Evolutionary conservation across 2,888 invertebrate genomes (phyloP).

Genomic region (Xestoiulus laeticollis): DNA sequence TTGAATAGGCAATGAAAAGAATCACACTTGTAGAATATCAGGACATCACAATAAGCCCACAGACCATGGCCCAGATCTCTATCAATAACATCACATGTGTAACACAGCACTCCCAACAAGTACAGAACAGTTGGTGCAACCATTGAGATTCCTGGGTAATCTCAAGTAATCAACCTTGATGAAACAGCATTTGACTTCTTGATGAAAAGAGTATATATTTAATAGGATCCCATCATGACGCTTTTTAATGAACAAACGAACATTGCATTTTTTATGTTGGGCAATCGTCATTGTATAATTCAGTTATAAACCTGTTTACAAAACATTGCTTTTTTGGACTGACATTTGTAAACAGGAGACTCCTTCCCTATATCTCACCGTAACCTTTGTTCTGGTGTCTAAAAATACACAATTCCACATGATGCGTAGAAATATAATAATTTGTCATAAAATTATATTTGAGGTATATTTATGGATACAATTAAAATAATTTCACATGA

Average conservation of each 20-base stretch:
- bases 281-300: not conserved
- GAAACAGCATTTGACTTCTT: not conserved
- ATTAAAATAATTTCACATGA: too few relatives aligned
- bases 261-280: not conserved
- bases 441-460: too few relatives aligned
- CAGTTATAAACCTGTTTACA: not conserved
- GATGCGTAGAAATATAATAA: too few relatives aligned
- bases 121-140: not conserved
- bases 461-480: too few relatives aligned
- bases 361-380: too few relatives aligned
- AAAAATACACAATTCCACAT: too few relatives aligned
- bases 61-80: constrained; percentile 12
- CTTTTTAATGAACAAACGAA: not conserved
- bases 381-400: not conserved
- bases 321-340: not conserved
- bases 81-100: not conserved
- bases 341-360: not conserved
- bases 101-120: not conserved
- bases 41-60: not conserved
- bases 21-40: not conserved
- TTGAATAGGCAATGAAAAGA: not conserved
- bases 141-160: not conserved
- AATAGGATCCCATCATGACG: not conserved
- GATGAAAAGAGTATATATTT: not conserved
- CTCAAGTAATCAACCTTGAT: not conserved